These are phyloP conservation scores for Heliornis fulica DNA, from an alignment of 2,113 vertebrate genomes.

Conservation along the genomic window DNA sequence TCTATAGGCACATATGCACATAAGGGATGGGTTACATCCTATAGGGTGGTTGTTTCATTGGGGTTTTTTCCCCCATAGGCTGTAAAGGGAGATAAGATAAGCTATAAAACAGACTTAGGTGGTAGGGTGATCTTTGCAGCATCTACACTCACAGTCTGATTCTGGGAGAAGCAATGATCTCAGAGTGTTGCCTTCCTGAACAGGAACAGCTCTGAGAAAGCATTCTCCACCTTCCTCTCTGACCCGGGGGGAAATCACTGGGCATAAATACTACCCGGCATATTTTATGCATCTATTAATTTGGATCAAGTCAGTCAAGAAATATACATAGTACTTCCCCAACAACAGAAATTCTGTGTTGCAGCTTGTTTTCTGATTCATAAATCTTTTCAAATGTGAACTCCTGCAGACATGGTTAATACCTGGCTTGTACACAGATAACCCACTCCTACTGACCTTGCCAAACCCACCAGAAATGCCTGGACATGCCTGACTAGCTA, in stretches of 20 bases:
- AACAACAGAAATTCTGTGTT: background rate
- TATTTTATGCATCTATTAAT: background rate
- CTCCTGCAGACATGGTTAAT: background rate
- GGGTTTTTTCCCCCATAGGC: background rate
- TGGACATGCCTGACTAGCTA: accelerated
- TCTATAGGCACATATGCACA: background rate
- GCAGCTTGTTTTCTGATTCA: background rate
- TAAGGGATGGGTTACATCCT: background rate
- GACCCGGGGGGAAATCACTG: background rate
- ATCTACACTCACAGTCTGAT: background rate
- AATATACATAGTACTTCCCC: background rate
- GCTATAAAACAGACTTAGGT: background rate
- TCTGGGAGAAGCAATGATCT: background rate
- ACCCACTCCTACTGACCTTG: background rate
- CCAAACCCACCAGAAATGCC: background rate
- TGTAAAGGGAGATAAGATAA: background rate
- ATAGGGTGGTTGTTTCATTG: background rate
- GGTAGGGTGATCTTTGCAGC: background rate
- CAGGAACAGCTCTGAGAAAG: background rate
- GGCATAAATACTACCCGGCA: background rate
- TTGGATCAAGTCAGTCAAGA: background rate
- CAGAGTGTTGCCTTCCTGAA: background rate
- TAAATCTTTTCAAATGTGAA: background rate
- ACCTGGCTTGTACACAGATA: background rate
- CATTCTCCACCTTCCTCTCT: background rate